Evolutionary conservation across 2,888 invertebrate genomes (phyloP).

Genomic region (Argyresthia goedartella): DNA sequence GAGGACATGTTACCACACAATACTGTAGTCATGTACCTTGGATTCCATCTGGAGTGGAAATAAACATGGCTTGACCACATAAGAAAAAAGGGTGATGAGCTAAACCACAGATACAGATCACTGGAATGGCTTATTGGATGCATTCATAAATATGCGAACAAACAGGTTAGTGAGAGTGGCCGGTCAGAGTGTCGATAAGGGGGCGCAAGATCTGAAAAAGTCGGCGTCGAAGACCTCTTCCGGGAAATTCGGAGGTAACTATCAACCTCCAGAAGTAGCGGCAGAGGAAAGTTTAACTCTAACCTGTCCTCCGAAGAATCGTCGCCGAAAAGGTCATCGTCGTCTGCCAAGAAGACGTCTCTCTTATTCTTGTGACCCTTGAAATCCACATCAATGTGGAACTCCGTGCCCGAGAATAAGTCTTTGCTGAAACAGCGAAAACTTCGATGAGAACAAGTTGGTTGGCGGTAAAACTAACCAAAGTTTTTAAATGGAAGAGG

Average conservation of each 20-base stretch:
- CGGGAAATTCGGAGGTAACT: not conserved
- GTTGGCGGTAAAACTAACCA: not conserved
- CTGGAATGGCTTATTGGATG: too few species aligned
- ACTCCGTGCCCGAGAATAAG: conserved; percentile 29
- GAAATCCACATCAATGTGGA: conserved; percentile 47
- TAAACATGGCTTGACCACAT: too few species aligned
- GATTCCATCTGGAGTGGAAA: too few species aligned
- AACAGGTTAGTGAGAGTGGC: too few species aligned
- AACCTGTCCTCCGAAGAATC: conserved; percentile 24
- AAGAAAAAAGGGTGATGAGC: too few species aligned
- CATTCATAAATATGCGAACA: too few species aligned
- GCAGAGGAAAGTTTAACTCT: not conserved
- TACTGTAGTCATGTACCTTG: too few species aligned
- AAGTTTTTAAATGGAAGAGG: not conserved
- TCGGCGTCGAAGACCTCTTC: too few species aligned
- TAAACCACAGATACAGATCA: too few species aligned
- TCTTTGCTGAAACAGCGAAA: conserved; percentile 29
- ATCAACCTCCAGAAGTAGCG: not conserved
- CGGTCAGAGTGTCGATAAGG: too few species aligned
- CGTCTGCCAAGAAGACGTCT: conserved; percentile 20
- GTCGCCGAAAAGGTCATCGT: conserved; percentile 30
- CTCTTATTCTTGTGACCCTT: conserved; percentile 22
- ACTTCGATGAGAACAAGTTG: not conserved
- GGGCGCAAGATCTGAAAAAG: too few species aligned
- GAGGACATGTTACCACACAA: too few species aligned